phyloP scores from a whole-genome alignment of 2,797 vertebrate genomes.

The Spatula versicolor region DNA sequence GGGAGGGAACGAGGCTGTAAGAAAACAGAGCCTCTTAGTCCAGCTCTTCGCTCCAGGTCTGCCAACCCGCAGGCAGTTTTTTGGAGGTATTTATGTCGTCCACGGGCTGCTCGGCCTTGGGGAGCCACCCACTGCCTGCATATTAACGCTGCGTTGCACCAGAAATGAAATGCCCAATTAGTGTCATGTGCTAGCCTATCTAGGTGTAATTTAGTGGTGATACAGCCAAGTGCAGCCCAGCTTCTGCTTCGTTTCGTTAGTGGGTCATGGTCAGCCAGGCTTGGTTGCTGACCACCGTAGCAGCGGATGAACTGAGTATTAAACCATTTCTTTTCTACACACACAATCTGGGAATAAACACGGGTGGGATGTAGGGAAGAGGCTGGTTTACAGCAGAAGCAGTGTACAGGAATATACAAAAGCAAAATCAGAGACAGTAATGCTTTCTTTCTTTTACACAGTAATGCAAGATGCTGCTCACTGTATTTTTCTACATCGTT shows the following conservation, averaged over 20 bases:
- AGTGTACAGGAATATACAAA: not conserved
- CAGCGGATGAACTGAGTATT: not conserved
- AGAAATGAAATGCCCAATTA: not conserved
- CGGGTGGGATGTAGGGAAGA: not conserved
- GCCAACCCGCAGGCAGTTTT: not conserved
- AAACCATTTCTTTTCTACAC: not conserved
- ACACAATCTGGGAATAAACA: not conserved
- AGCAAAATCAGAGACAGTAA: not conserved
- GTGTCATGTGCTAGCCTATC: not conserved
- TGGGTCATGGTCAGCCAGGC: constrained; percentile 15
- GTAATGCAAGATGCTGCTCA: not conserved
- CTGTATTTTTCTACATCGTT: not conserved
- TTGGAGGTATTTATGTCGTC: not conserved
- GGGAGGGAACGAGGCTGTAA: not conserved
- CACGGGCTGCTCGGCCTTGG: accelerated
- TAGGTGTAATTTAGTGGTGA: not conserved
- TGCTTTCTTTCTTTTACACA: not conserved
- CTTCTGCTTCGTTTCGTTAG: constrained; percentile 41
- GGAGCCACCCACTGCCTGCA: accelerated
- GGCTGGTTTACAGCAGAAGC: not conserved
- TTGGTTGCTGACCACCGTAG: not conserved
- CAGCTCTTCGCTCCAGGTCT: not conserved
- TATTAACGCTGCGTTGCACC: not conserved
- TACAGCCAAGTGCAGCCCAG: not conserved
- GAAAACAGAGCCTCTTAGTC: not conserved